A percentile compares a stretch with the other conserved stretches of the same genome.
Evolutionary conservation across 2,113 vertebrate species (phyloP).

Genomic region (Pelvicachromis taeniatus): DNA sequence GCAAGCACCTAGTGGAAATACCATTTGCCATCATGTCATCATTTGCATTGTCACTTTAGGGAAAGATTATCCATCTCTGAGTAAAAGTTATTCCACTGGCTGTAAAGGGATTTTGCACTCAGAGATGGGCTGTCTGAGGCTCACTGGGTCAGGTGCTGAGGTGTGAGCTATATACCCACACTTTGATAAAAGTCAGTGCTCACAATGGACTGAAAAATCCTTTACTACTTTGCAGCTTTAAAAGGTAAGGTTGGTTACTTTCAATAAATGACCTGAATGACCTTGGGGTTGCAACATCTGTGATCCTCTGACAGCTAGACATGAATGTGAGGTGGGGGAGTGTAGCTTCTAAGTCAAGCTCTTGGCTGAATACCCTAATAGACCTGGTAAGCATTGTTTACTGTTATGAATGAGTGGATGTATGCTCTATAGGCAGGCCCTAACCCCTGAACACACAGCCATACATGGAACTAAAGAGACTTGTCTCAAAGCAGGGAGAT

Average conservation of each 20-base stretch:
- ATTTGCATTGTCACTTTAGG: neutral
- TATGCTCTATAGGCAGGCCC: neutral
- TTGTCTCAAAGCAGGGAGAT: neutral
- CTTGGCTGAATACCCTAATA: neutral
- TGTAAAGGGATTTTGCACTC: neutral
- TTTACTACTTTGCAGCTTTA: neutral
- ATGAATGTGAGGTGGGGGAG: neutral
- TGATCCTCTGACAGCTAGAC: neutral
- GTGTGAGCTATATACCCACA: neutral
- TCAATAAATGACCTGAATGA: neutral
- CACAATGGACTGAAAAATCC: neutral
- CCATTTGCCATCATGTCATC: neutral
- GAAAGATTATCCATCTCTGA: conserved; percentile 1
- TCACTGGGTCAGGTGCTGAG: neutral
- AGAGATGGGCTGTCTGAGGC: neutral
- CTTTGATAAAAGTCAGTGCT: neutral
- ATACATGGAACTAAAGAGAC: neutral
- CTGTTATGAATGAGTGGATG: neutral
- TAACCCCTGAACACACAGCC: neutral
- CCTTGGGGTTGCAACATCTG: neutral
- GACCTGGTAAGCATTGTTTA: neutral
- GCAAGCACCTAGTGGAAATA: neutral
- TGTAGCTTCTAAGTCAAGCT: neutral
- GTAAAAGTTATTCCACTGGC: neutral
- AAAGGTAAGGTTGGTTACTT: neutral